Conservation (phyloP, 2,888 invertebrate genomes). For the Plagodis pulveraria region DNA sequence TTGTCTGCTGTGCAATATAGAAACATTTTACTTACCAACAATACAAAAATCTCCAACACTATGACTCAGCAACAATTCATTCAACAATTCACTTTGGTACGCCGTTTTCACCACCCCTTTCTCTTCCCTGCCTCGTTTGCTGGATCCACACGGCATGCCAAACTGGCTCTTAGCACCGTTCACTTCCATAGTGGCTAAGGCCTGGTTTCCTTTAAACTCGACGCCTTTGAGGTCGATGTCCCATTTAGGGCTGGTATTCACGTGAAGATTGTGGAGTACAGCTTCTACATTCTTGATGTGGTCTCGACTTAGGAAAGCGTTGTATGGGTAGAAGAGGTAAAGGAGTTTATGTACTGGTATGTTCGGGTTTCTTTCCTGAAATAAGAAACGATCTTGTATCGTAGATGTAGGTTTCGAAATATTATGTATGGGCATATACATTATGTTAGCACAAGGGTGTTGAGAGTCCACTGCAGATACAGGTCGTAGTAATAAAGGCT, state of each 20-base stretch:
- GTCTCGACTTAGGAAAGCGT: conserved; percentile 91
- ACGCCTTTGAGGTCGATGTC: conserved; percentile 52
- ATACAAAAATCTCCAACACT: conserved; percentile 94
- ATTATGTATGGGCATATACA: too few relatives aligned
- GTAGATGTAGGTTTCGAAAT: too few relatives aligned
- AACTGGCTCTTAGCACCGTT: conserved; percentile 71
- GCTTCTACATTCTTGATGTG: conserved; percentile 89
- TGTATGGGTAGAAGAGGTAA: conserved; percentile 93
- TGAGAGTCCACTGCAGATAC: too few relatives aligned
- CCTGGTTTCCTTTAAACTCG: conserved; percentile 60
- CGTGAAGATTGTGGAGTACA: conserved; percentile 87
- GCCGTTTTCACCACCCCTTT: conserved; percentile 86
- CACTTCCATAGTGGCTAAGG: conserved; percentile 71
- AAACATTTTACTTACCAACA: conserved; percentile 79
- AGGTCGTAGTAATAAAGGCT: too few relatives aligned
- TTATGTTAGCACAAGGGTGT: too few relatives aligned
- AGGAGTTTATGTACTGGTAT: conserved; percentile 88
- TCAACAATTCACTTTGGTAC: conserved; percentile 91
- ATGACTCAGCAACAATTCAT: conserved; percentile 92
- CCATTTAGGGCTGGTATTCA: conserved; percentile 60
- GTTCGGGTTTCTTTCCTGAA: conserved; percentile 89
- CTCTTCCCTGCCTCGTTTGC: conserved; percentile 48
- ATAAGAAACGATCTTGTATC: conserved; percentile 27
- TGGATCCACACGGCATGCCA: conserved; percentile 67
- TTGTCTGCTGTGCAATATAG: conserved; percentile 59